Conservation (phyloP, 2,113 vertebrate species). For the Nettapus auritus region DNA sequence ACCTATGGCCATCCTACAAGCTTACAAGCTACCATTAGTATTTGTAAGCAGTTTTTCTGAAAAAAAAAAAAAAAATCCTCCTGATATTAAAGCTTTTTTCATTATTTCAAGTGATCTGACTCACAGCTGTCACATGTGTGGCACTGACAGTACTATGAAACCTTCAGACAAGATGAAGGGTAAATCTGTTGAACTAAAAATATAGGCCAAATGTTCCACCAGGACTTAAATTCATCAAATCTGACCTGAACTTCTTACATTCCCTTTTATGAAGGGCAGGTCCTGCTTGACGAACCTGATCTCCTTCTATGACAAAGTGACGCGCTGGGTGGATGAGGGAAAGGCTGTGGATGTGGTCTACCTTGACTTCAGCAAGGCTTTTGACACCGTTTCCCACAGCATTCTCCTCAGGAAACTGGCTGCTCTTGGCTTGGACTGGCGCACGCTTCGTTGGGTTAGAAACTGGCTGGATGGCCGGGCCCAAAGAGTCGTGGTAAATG, state of each 20-base stretch:
- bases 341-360: no score
- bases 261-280: no score
- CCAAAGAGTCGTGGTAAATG: no score
- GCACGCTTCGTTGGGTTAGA: no score
- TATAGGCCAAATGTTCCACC: not conserved
- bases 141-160: not conserved
- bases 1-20: not conserved
- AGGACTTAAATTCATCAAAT: not conserved
- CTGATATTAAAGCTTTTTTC: not conserved
- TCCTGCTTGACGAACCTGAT: no score
- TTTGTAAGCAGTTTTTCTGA: conserved; percentile 16
- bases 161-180: not conserved
- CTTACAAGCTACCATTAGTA: conserved; percentile 19
- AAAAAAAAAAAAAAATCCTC: not conserved
- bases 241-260: not conserved
- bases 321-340: no score
- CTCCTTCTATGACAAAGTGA: no score
- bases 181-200: not conserved
- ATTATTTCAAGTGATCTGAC: not conserved
- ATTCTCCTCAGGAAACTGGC: no score
- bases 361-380: no score
- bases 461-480: no score
- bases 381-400: no score
- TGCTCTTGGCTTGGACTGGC: no score
- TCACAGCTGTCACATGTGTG: not conserved